Conservation (phyloP, 2,797 vertebrate species). For the Geotrypetes seraphini region DNA sequence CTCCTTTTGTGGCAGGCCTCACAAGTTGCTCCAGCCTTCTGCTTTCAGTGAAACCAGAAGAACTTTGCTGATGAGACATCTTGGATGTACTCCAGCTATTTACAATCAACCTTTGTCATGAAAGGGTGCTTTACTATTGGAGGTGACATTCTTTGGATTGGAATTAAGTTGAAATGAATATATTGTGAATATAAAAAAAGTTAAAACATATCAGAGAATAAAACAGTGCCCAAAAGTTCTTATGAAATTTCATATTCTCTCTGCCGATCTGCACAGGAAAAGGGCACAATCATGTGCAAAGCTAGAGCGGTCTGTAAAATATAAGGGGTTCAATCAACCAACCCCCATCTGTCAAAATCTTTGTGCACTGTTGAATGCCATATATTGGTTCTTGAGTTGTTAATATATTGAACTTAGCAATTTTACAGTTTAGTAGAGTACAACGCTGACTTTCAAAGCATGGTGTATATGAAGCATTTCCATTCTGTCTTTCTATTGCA, state of each 20-base stretch:
- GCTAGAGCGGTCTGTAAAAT: not conserved
- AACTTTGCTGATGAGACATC: conserved; percentile 11
- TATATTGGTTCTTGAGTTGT: not conserved
- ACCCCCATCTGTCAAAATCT: too few species aligned
- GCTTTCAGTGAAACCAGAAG: conserved; percentile 14
- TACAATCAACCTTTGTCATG: conserved; percentile 14
- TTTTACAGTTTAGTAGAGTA: too few species aligned
- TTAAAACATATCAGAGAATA: too few species aligned
- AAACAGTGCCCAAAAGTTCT: not conserved
- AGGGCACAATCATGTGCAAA: not conserved
- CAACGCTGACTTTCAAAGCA: too few species aligned
- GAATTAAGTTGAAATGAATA: conserved; percentile 26
- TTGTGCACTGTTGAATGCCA: too few species aligned
- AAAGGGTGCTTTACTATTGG: conserved; percentile 22
- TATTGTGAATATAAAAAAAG: too few species aligned
- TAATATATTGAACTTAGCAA: not conserved
- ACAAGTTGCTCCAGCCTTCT: too few species aligned
- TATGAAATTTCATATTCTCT: not conserved
- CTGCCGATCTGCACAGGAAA: too few species aligned
- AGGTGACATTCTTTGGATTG: conserved; percentile 29
- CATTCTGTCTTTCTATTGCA: not conserved
- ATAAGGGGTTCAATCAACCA: not conserved
- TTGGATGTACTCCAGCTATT: conserved; percentile 22
- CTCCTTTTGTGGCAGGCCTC: too few species aligned
- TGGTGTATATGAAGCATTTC: too few species aligned